Conservation (phyloP, 2,113 vertebrate species). For the Rhinopomastus cyanomelas region DNA sequence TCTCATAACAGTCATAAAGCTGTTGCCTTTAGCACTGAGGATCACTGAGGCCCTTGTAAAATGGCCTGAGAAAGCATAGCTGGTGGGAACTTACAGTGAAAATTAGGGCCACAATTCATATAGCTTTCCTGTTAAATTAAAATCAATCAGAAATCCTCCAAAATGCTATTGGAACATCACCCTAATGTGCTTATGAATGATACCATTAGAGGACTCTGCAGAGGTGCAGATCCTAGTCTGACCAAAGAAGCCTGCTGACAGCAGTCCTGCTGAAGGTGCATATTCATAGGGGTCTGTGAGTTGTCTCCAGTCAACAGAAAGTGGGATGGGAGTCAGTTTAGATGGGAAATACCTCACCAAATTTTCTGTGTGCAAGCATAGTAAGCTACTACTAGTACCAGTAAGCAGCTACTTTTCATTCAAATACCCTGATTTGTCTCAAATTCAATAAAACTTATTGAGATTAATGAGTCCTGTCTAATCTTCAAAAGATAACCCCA, state of each 20-base stretch:
- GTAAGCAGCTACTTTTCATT: background rate
- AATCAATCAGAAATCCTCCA: background rate
- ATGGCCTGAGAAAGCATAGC: background rate
- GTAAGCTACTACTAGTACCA: background rate
- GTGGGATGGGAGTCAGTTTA: background rate
- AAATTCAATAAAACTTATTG: background rate
- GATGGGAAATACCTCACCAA: background rate
- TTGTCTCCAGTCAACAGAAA: background rate
- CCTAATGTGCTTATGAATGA: background rate
- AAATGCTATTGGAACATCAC: background rate
- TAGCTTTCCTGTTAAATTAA: background rate
- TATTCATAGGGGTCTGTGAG: background rate
- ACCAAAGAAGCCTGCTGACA: background rate
- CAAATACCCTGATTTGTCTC: background rate
- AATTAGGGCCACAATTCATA: background rate
- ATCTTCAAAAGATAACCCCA: background rate
- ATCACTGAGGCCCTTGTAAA: background rate
- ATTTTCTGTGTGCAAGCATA: background rate
- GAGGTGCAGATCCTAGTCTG: background rate
- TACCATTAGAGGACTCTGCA: background rate
- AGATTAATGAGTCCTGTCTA: background rate
- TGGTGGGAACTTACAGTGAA: background rate
- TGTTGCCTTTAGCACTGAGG: background rate
- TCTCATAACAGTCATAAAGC: background rate
- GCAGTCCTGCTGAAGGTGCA: background rate